Conservation (phyloP, 2,113 vertebrate species). For the Urocitellus parryii region DNA sequence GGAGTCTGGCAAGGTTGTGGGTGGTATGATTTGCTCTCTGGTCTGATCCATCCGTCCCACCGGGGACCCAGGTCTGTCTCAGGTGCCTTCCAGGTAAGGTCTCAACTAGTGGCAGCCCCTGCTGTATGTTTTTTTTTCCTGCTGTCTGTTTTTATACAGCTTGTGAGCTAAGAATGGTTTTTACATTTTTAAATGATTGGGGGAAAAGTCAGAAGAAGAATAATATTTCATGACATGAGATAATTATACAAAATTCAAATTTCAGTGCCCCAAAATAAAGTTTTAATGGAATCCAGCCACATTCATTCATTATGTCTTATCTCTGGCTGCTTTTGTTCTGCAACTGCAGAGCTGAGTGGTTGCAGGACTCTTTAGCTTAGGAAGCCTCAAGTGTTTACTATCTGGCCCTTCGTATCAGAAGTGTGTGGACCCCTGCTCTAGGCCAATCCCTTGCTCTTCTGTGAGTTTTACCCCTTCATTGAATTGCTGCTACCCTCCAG, state of each 20-base stretch:
- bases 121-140: fast-evolving
- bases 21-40: not conserved
- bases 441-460: not conserved
- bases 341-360: not conserved
- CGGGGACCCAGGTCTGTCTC: not conserved
- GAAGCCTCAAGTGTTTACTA: not conserved
- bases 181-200: constrained; percentile 25
- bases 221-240: not conserved
- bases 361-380: too few species aligned
- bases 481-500: not conserved
- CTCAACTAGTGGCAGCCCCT: not conserved
- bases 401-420: not conserved
- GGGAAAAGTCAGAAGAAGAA: not conserved
- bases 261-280: not conserved
- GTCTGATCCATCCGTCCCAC: not conserved
- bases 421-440: not conserved
- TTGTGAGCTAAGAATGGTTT: not conserved
- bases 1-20: too few species aligned
- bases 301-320: not conserved
- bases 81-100: too few species aligned
- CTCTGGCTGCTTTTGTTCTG: not conserved
- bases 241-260: constrained; percentile 55
- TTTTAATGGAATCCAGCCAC: not conserved
- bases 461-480: not conserved
- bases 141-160: not conserved